These are phyloP conservation scores for Diplosoma virens DNA, from an alignment of 23 tunicate species.

Conservation along the genomic window DNA sequence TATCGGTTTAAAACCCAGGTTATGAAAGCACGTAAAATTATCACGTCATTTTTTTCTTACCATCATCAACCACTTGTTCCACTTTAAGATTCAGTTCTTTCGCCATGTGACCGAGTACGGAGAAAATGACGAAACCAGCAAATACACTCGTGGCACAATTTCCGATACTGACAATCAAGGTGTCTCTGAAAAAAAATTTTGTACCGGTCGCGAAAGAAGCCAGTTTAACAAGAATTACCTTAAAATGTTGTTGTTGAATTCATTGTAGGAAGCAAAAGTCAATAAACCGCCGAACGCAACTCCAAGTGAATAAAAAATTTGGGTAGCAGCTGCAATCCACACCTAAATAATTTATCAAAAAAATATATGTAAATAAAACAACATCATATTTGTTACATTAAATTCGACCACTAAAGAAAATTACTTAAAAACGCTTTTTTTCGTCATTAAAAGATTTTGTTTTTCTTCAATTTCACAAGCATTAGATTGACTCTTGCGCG, in stretches of 20 bases:
- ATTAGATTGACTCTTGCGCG: too few relatives aligned
- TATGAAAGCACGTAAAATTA: too few relatives aligned
- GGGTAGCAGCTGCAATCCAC: constrained; percentile 96
- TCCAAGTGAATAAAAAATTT: constrained; percentile 95
- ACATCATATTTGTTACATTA: too few relatives aligned
- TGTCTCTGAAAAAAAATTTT: constrained; percentile 62
- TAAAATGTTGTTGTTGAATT: constrained; percentile 78
- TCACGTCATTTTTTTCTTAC: too few relatives aligned
- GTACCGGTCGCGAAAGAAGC: too few relatives aligned
- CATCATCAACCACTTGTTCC: constrained; percentile 76
- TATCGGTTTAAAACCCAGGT: too few relatives aligned
- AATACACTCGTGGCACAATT: constrained; percentile 95
- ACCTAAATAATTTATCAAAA: constrained; percentile 41
- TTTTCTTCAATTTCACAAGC: too few relatives aligned
- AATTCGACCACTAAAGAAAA: too few relatives aligned
- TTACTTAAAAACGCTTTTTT: too few relatives aligned
- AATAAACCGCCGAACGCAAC: constrained; percentile 80
- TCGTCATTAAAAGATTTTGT: too few relatives aligned
- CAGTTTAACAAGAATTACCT: constrained; percentile 56
- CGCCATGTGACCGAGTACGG: constrained; percentile 99
- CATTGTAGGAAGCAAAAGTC: constrained; percentile 96
- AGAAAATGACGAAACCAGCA: constrained; percentile 98
- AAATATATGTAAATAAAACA: too few relatives aligned
- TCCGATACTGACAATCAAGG: constrained; percentile 91
- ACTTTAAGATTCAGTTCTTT: constrained; percentile 44